Base-by-base conservation (phyloP, 2,888 invertebrate genomes). In the Lacanobia wlatinum region DNA sequence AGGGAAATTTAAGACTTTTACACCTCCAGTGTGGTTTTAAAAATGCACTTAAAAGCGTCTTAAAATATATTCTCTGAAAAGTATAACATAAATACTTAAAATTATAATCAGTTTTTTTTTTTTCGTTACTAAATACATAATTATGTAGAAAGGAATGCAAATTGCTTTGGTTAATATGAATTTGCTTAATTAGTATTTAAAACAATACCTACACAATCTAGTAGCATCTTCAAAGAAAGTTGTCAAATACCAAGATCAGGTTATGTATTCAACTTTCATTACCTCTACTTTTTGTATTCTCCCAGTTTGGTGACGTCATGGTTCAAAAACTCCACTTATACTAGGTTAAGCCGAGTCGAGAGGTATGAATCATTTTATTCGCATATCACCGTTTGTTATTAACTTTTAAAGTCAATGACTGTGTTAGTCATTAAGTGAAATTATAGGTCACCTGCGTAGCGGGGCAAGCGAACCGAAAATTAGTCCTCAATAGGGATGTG, bases 361-460 rank as follows among this genome's bases (percentile, higher is more conserved):
- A 23, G 21, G 58, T 58, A 71, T 80, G 80, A 80, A 50, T 79
- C 80, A 75, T 70, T 48, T 61, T 21, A 70, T 59, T 62, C 58
- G 62, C n/a, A 76, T 52, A 21, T 69, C 28, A 23, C 1, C 23
- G 55, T 69, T 28, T 48, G 43, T 53, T 60, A 50, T 34, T 52
- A 48, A 56, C 18, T 48, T 68, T 28, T 58, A 16, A 48, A 70
- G 77, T 72, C 73, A 80, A 67, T 65, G 81, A 76, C 76, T 69
- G 53, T 8, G 61, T 76, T 80, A 67, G 72, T 81, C 69, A 76
- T 65, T 68, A 55, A 46, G 56, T 72, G 55, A 68, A 80, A 80
- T 76, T 76, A 72, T 68, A 69, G 72, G 81, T 70, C 80, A 64
- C 34, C 23, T 66, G 65, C 28, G 66, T 40, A 28, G 14, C 18